These are phyloP conservation scores for Megalops cyprinoides DNA, from an alignment of 2,797 vertebrate species.

Conservation along the genomic window DNA sequence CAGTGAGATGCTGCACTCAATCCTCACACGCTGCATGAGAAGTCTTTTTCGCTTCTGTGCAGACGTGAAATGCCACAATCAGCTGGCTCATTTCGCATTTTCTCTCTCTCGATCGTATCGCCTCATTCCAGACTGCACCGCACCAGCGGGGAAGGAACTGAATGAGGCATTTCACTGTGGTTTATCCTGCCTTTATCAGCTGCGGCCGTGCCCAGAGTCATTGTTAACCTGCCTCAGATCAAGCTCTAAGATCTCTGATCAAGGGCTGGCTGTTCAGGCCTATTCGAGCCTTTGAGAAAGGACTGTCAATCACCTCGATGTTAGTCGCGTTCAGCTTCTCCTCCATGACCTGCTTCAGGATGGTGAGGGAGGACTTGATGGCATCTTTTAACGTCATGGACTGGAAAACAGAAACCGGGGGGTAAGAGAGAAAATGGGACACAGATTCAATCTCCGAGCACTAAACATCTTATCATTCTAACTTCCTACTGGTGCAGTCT, in stretches of 20 bases:
- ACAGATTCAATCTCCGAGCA: not conserved
- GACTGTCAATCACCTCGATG: conserved; percentile 84
- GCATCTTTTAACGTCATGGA: conserved; percentile 99
- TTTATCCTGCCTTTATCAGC: not conserved
- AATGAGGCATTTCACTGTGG: not conserved
- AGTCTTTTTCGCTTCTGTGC: too few species aligned
- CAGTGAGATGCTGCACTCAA: not conserved
- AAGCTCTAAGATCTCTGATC: not conserved
- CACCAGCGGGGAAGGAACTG: not conserved
- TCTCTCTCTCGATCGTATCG: not conserved
- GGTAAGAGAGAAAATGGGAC: not conserved
- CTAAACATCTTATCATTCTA: not conserved
- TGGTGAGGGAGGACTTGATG: conserved; percentile 97
- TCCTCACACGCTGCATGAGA: not conserved
- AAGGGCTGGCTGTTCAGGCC: not conserved
- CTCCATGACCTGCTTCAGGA: conserved; percentile 99
- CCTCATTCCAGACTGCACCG: not conserved
- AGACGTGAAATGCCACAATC: not conserved
- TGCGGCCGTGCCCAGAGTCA: not conserved
- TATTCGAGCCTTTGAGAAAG: not conserved
- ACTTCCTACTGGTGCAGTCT: not conserved
- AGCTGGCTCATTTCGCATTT: not conserved
- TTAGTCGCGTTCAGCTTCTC: conserved; percentile 99
- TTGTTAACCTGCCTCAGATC: not conserved
- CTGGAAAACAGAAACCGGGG: conserved; percentile 66